Base-by-base conservation (phyloP, 2,888 invertebrate species). In the Raillietiella orientalis region DNA sequence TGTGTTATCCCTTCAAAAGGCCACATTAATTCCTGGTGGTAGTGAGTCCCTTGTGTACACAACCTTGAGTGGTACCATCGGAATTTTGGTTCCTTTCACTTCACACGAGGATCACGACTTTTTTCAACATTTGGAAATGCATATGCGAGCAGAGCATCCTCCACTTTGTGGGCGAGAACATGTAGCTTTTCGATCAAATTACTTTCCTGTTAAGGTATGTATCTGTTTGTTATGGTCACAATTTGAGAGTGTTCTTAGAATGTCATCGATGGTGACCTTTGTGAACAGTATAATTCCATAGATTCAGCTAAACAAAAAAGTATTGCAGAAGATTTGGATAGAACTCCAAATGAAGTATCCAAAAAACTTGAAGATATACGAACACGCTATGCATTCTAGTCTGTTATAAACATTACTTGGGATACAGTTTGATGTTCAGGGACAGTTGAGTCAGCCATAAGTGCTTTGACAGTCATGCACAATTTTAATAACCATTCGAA, bases 101-200 rank as follows among this genome's bases (percentile, higher is more conserved):
- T 77, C 79, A 11, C 65, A 79, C 37, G 87, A 93, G 53, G 93
- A 96, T 47, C 87, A 84, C 38, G 96, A 96, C 44, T 93, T 96
- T 47, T 96, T 96, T 53, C 90, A 93, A 43, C 87, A 93, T 50
- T 53, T 96, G 33, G 96, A 96, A 49, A 96, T 99, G 93, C 90
- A 99, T 46, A 82, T 99, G 82, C 56, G 96, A 26, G 75, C 82
- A 34, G 93, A 96, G 47, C 72, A 87, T 48, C 61, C 84, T 0
- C 90, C 96, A 0, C 50, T 99, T 0, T 87, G 90, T 49, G 96
- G 96, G 1, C 56, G 96, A 12, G 96, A 99, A 48, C 96, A 99
- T 47, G 55, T 96, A 15, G 79, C 87, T 1, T 99, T 71, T 49
- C 60, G 96, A 37, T 90, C 90, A 31, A 87, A 82, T 41, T 93